A percentile compares a stretch with the other conserved stretches of the same genome.
phyloP scores from a whole-genome alignment of 2,888 invertebrate species.

The Pyrrhia umbra region DNA sequence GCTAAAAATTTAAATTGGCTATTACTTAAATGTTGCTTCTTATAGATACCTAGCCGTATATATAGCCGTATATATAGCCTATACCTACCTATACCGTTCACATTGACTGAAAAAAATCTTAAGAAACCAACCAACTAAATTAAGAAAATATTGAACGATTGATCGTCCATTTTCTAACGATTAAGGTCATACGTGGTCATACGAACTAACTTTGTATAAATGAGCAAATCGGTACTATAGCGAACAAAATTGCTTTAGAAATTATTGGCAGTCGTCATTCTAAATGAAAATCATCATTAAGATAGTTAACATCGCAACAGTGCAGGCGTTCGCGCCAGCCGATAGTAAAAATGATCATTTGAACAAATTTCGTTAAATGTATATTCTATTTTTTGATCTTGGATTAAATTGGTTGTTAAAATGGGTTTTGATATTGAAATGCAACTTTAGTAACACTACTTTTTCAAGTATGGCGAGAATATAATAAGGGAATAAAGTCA shows the following conservation, averaged over 20 bases:
- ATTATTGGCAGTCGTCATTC: slow-evolving; percentile 38
- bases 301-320: slow-evolving; percentile 32
- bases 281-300: slow-evolving; percentile 39
- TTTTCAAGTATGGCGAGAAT: no score
- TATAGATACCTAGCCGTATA: not conserved
- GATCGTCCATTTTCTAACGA: not conserved
- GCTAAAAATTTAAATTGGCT: slow-evolving; percentile 22
- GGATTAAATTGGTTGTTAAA: no score
- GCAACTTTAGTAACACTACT: not conserved
- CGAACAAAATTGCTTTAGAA: slow-evolving; percentile 23
- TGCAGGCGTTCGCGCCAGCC: slow-evolving; percentile 11
- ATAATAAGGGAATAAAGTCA: no score
- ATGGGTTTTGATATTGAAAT: not conserved
- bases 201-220: slow-evolving; percentile 4
- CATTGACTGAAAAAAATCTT: not conserved
- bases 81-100: no score
- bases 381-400: no score
- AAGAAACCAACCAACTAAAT: not conserved
- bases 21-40: not conserved
- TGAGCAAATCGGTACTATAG: slow-evolving; percentile 14
- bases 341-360: not conserved
- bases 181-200: not conserved
- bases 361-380: slow-evolving; percentile 14
- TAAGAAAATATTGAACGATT: not conserved
- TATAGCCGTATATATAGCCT: not conserved